These are phyloP conservation scores for Zaprionus vittiger DNA, from an alignment of 1,140 invertebrate species.

Conservation along the genomic window DNA sequence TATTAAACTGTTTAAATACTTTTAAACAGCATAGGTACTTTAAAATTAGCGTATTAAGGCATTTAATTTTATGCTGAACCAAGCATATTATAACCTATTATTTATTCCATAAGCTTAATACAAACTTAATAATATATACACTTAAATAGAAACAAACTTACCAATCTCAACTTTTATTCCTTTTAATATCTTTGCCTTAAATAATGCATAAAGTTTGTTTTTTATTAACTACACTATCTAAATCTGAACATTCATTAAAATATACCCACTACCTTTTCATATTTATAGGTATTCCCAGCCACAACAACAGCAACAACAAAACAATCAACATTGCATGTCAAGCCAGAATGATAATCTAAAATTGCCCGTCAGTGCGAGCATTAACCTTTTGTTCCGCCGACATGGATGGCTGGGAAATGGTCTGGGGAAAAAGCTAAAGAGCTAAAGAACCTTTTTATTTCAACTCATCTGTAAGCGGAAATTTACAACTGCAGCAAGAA, in stretches of 20 bases:
- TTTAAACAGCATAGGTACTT: not conserved
- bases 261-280: slow-evolving; percentile 12
- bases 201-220: not conserved
- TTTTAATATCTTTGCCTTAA: too few relatives aligned
- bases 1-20: not conserved
- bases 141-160: too few relatives aligned
- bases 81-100: too few relatives aligned
- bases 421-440: slow-evolving; percentile 7
- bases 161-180: too few relatives aligned
- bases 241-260: not conserved
- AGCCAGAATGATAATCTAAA: slow-evolving; percentile 68
- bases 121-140: too few relatives aligned
- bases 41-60: too few relatives aligned
- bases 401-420: slow-evolving; percentile 1
- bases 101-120: too few relatives aligned
- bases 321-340: slow-evolving; percentile 68
- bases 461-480: slow-evolving; percentile 29
- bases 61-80: too few relatives aligned
- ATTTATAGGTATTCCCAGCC: slow-evolving; percentile 20
- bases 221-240: not conserved
- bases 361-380: slow-evolving; percentile 62
- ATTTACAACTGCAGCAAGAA: slow-evolving; percentile 15
- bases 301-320: slow-evolving; percentile 11
- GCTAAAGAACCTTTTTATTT: slow-evolving; percentile 12
- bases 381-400: slow-evolving; percentile 67